Evolutionary conservation across 2,888 invertebrate species (phyloP), one percentile per base, ranked within the genome.

Genomic region (Caenorhabditis sinica): DNA sequence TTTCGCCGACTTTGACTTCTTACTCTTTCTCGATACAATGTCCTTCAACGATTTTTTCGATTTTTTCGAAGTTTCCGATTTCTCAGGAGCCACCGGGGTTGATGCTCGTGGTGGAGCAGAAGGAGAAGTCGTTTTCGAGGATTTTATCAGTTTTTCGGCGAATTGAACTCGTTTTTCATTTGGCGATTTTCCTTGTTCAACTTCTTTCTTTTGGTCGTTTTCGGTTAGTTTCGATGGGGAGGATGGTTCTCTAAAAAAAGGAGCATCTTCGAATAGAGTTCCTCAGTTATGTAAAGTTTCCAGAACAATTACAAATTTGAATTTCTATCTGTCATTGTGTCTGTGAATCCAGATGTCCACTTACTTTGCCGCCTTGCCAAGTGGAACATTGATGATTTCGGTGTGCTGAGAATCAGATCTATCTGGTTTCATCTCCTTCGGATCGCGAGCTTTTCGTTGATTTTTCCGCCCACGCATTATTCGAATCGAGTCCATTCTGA

Each of bases 341-440:
- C 45, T 45, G 45, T 15, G 2, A 8, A n/a, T 45, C 53, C 11
- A 11, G 17, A 9, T 23, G 53, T 49, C 49, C 1, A 25, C 11
- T 15, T 23, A 74, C 74, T 63, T 43, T 13, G 74, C 74, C 20
- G 74, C 74, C n/a, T 75, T 66, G 9, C 75, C 75, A 1, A 75
- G 33, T 15, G 75, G 75, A 33, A 75, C 65, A 30, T 56, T 68
- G 15, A 75, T 75, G n/a, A 66, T 45, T 60, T 66, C 75, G 6
- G 75, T 75, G 66, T 75, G 75, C 23, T 66, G 66, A n/a, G 75
- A 75, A 33, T 75, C 75, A 8, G 75, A 56, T n/a, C 61, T 15
- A 8, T 61, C 61, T 17, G 40, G 45, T 23, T 73, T 73, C 49
- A 49, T 20, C 5, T 43, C 61, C n/a, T 45, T 73, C 11, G 61